These are phyloP conservation scores for Zaprionus vittiger DNA, from an alignment of 1,140 invertebrate species.

Conservation along the genomic window DNA sequence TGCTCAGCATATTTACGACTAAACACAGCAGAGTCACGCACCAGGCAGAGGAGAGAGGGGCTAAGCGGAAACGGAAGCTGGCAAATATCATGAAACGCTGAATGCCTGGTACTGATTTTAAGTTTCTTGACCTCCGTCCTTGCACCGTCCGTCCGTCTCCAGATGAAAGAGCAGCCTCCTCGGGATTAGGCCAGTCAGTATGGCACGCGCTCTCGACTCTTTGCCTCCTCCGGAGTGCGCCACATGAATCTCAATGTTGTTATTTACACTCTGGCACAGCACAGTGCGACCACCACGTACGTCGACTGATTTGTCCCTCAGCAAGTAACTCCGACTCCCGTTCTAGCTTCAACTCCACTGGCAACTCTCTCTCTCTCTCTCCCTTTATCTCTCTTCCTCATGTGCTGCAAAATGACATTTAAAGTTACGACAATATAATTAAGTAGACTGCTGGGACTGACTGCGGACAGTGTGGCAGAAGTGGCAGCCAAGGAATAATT, in stretches of 20 bases:
- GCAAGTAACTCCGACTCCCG: slow-evolving; percentile 29
- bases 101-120: slow-evolving; percentile 72
- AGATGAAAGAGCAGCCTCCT: slow-evolving; percentile 25
- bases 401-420: slow-evolving; percentile 77
- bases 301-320: slow-evolving; percentile 63
- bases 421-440: slow-evolving; percentile 82
- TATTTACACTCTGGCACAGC: slow-evolving; percentile 27
- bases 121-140: slow-evolving; percentile 55
- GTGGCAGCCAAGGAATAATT: slow-evolving; percentile 68
- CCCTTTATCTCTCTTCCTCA: slow-evolving; percentile 13
- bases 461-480: slow-evolving; percentile 30
- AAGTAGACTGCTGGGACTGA: slow-evolving; percentile 77
- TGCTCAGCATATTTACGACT: slow-evolving; percentile 72
- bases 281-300: slow-evolving; percentile 65
- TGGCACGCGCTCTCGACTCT: slow-evolving; percentile 55
- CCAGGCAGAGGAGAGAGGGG: not conserved
- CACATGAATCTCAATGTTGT: slow-evolving; percentile 78
- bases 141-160: not conserved
- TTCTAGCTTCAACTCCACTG: not conserved
- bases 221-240: slow-evolving; percentile 31
- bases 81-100: slow-evolving; percentile 61
- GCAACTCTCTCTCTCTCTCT: not conserved
- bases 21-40: slow-evolving; percentile 34
- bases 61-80: slow-evolving; percentile 57
- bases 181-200: slow-evolving; percentile 39